Conservation (phyloP, 35 echinoderm and acorn worm species). For the Heliocidaris tuberculata region DNA sequence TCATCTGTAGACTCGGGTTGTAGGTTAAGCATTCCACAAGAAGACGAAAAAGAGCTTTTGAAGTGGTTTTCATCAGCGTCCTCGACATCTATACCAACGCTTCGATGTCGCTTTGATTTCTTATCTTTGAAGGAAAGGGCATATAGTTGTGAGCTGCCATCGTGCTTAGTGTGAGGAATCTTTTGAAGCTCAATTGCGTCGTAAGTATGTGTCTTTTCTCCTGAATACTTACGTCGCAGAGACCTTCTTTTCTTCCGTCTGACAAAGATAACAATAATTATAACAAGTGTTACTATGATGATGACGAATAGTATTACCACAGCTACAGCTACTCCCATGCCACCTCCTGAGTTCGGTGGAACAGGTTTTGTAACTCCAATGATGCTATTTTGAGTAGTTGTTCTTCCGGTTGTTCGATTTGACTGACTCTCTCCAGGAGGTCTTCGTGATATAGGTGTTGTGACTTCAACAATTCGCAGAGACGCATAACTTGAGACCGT, state of each 20-base stretch:
- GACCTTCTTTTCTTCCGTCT: neutral
- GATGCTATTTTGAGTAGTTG: neutral
- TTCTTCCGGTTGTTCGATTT: neutral
- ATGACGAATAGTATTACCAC: constrained; percentile 16
- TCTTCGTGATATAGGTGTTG: neutral
- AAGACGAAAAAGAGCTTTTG: neutral
- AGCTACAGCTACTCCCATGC: neutral
- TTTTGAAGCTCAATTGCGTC: neutral
- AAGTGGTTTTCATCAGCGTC: neutral
- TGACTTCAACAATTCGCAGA: neutral
- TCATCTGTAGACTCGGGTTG: neutral
- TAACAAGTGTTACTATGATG: neutral
- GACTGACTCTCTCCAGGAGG: constrained; percentile 3
- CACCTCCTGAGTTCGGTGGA: neutral
- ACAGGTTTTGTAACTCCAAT: neutral
- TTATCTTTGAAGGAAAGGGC: constrained; percentile 23
- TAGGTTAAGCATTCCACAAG: neutral
- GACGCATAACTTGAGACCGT: neutral
- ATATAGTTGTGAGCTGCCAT: constrained; percentile 4
- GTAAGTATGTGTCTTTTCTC: neutral
- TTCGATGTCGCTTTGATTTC: constrained; percentile 10
- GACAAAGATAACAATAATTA: neutral
- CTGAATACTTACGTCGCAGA: neutral
- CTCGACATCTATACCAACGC: neutral
- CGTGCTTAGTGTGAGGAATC: neutral